Conservation (phyloP, 2,888 invertebrate genomes). For the Phaedon cochleariae region DNA sequence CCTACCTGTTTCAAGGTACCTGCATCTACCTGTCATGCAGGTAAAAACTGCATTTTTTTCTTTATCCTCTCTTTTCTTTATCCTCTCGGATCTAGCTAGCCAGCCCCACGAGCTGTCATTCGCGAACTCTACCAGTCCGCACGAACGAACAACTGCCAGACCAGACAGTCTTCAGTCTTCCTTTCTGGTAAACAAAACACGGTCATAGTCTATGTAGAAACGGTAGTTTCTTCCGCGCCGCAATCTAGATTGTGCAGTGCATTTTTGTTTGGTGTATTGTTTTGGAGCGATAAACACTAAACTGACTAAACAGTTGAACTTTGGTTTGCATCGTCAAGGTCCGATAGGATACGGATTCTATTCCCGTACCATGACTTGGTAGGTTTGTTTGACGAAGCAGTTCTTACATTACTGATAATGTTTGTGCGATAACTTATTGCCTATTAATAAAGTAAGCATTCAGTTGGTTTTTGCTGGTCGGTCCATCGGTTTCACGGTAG, state of each 20-base stretch:
- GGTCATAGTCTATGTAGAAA: too few relatives aligned
- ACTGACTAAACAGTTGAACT: constrained; percentile 17
- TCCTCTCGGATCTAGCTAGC: background rate
- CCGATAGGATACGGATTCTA: constrained; percentile 15
- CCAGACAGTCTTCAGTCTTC: background rate
- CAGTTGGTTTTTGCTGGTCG: constrained; percentile 14
- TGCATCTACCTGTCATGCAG: background rate
- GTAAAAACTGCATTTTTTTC: background rate
- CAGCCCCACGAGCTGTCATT: background rate
- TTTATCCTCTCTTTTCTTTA: background rate
- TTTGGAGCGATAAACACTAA: constrained; percentile 4
- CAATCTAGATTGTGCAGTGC: constrained; percentile 5
- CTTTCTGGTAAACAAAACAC: background rate
- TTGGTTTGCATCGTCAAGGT: constrained; percentile 9
- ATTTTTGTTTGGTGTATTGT: constrained; percentile 3
- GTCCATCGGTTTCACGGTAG: background rate
- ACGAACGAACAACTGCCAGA: background rate
- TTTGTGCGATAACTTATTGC: constrained; percentile 13
- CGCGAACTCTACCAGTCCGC: background rate
- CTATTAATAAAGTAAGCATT: constrained; percentile 13
- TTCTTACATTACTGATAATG: constrained; percentile 20
- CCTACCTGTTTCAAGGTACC: background rate
- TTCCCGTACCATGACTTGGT: constrained; percentile 21
- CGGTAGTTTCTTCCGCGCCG: background rate
- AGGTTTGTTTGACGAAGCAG: constrained; percentile 18